Base-by-base conservation (phyloP, 92 coral and sea anemone genomes). In the Parazoanthus swiftii region DNA sequence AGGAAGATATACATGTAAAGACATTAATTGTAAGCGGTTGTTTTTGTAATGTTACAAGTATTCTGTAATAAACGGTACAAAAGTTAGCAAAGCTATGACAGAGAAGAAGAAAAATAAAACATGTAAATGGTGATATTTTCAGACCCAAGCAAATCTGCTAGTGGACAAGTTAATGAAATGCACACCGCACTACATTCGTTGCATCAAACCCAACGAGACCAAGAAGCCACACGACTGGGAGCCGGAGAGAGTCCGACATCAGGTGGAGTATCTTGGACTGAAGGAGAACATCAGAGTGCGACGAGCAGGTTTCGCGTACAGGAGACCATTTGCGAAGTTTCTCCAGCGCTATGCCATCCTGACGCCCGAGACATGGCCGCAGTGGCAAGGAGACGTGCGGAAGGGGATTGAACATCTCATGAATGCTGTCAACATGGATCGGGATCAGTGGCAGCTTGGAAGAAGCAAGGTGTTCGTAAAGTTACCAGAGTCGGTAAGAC, bases 401-500 rank as follows among this genome's bases (percentile, higher is more conserved):
- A 89, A 91, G 81, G 99, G 99, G 23, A 94, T 97, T 72, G 92
- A 92, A 37, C 98, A 97, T 75, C 89, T 97, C 82, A 95, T 97
- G 98, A 94, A 82, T 36, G 95, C 99, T 15, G 99, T 97, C 44
- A 92, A 95, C 88, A 97, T 97, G 99, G 99, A 97, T 88, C 84
- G 89, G 38, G 99, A 95, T 81, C 99, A 97, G 90, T 97, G 98
- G 98, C 99, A 97, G 89, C 86, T 97, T 87, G 99, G 99, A n/a
- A 94, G 94, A 86, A 91, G 93, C 77, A 97, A 97, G 85, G 97
- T 97, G 51, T 97, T 97, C 59, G 89, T 97, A 90, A 97, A 97
- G 82, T 98, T 98, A 1, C 99, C 99, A 5, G 99, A 97, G 82
- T 97, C 99, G 86, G 99, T 97, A 88, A 94, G 96, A 65, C 1